phyloP scores from a whole-genome alignment of 2,113 vertebrate genomes.

The Clinocottus analis region DNA sequence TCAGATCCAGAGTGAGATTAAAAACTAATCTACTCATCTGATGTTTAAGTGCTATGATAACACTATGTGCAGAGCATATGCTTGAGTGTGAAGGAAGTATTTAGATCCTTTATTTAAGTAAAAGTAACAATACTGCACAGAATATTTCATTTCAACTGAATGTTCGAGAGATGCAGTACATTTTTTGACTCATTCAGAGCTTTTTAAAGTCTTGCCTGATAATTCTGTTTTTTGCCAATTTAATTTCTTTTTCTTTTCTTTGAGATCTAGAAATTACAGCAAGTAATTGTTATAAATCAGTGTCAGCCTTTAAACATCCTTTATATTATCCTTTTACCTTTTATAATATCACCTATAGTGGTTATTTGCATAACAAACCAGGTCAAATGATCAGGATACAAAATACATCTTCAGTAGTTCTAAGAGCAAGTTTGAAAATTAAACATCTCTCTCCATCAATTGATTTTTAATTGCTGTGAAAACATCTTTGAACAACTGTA shows the following conservation, averaged over 20 bases:
- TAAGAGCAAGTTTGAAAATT: background rate
- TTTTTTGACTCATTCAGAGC: background rate
- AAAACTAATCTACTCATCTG: slow-evolving; percentile 67
- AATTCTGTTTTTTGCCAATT: background rate
- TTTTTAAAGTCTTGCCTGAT: background rate
- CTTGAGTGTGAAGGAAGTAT: background rate
- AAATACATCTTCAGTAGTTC: background rate
- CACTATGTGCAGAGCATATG: slow-evolving; percentile 17
- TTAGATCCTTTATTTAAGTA: background rate
- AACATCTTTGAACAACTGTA: background rate
- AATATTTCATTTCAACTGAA: background rate
- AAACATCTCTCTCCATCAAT: background rate
- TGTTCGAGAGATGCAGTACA: background rate
- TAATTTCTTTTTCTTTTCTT: too few relatives aligned
- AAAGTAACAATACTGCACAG: background rate
- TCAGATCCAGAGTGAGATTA: slow-evolving; percentile 64
- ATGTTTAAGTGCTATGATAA: slow-evolving; percentile 58
- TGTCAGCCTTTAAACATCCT: background rate
- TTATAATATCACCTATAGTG: too few relatives aligned
- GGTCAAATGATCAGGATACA: background rate
- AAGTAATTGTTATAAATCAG: too few relatives aligned
- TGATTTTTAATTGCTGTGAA: too few relatives aligned
- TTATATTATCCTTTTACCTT: background rate
- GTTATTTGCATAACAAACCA: too few relatives aligned
- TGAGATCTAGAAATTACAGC: too few relatives aligned